Percentiles rank a stretch among this genome's conserved stretches.
These are phyloP conservation scores for Micrasema longulum DNA, from an alignment of 1,140 invertebrate species.

Conservation along the genomic window DNA sequence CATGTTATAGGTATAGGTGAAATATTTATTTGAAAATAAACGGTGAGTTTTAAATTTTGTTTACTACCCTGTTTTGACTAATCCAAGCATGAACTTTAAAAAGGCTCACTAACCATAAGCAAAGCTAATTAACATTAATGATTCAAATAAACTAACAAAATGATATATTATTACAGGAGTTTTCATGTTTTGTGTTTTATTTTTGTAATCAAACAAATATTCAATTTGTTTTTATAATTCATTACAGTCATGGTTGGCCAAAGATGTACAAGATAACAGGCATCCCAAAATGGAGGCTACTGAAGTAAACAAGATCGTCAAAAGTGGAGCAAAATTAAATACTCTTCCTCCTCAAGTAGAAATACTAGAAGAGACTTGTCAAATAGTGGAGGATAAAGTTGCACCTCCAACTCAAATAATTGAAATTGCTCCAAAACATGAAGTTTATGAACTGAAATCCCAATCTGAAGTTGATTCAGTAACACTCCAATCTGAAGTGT, in stretches of 20 bases:
- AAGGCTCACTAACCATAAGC: conserved; percentile 29
- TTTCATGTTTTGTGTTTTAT: background rate
- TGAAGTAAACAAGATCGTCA: too few relatives aligned
- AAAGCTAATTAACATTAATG: conserved; percentile 21
- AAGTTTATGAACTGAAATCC: background rate
- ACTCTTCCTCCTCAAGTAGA: too few relatives aligned
- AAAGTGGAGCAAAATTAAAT: too few relatives aligned
- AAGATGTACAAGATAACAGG: background rate
- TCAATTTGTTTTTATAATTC: background rate
- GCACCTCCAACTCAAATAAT: too few relatives aligned
- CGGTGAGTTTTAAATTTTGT: conserved; percentile 23
- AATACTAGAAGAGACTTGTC: too few relatives aligned
- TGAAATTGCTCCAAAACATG: background rate
- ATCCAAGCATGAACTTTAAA: conserved; percentile 25
- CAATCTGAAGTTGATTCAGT: background rate
- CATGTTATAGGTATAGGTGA: background rate
- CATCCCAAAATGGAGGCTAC: too few relatives aligned
- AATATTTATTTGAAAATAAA: background rate
- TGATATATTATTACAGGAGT: background rate
- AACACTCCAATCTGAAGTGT: conserved; percentile 29
- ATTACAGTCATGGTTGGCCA: background rate
- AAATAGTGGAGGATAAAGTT: too few relatives aligned
- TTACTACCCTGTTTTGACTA: conserved; percentile 6
- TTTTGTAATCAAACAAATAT: background rate
- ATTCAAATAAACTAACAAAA: conserved; percentile 16